These are phyloP conservation scores for Tineola bisselliella DNA, from an alignment of 2,888 invertebrate genomes.

Conservation along the genomic window DNA sequence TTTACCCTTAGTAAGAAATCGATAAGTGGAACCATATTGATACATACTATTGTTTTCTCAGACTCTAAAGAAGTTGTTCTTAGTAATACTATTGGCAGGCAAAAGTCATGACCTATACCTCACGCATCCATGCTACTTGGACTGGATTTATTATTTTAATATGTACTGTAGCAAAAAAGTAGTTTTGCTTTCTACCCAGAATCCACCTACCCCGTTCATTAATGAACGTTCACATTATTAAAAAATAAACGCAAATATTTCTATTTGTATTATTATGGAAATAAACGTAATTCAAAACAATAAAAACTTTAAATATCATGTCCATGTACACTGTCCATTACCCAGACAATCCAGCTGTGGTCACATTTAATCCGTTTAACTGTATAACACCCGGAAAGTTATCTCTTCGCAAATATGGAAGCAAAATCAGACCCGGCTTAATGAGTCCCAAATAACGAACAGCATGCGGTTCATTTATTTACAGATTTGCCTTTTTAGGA, in stretches of 20 bases:
- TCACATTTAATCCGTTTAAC: constrained; percentile 56
- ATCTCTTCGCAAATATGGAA: constrained; percentile 40
- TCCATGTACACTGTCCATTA: constrained; percentile 36
- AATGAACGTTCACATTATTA: too few species aligned
- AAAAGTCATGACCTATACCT: too few species aligned
- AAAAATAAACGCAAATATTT: too few species aligned
- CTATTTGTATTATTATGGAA: too few species aligned
- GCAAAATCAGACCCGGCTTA: constrained; percentile 42
- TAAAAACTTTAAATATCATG: constrained; percentile 14
- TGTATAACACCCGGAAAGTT: constrained; percentile 44
- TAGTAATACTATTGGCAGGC: too few species aligned
- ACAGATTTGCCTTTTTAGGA: constrained; percentile 23
- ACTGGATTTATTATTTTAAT: too few species aligned
- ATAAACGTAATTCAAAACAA: neutral
- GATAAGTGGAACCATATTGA: neutral
- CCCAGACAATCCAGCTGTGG: constrained; percentile 49
- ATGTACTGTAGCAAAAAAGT: too few species aligned
- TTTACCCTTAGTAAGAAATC: constrained; percentile 15
- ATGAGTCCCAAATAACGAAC: constrained; percentile 46
- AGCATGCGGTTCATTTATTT: constrained; percentile 29
- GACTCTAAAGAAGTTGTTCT: neutral
- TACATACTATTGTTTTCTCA: neutral
- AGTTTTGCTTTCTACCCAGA: too few species aligned
- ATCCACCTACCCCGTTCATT: too few species aligned
- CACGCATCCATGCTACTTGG: too few species aligned